A percentile compares a stretch with the other conserved stretches of the same genome.
Evolutionary conservation across 2,113 vertebrate genomes (phyloP).

Genomic region (Osmerus eperlanus): DNA sequence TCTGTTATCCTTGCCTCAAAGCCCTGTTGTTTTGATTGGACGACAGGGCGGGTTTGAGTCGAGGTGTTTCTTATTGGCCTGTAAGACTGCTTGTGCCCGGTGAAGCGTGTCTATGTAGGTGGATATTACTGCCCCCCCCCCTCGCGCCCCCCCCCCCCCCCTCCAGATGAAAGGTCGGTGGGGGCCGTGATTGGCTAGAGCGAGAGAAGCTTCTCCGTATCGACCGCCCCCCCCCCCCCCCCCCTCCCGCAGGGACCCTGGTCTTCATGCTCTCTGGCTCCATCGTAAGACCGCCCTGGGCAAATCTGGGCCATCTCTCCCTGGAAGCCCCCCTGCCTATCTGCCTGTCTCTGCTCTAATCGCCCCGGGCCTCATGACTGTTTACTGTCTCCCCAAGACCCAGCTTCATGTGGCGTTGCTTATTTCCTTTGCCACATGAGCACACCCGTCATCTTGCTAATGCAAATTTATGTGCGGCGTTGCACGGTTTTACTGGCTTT

Average conservation of each 20-base stretch:
- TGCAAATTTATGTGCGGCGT: constrained; percentile 31
- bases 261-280: constrained; percentile 47
- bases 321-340: constrained; percentile 30
- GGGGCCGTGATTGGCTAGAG: constrained; percentile 47
- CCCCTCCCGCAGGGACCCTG: not conserved
- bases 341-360: constrained; percentile 28
- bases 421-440: constrained; percentile 19
- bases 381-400: constrained; percentile 27
- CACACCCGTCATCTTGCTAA: constrained; percentile 11
- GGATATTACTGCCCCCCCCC: constrained; percentile 39
- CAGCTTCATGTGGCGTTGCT: constrained; percentile 1
- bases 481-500: constrained; percentile 6
- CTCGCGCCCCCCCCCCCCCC: constrained; percentile 27
- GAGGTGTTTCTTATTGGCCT: constrained; percentile 50
- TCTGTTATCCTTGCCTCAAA: constrained; percentile 29
- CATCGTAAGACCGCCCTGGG: constrained; percentile 42
- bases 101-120: constrained; percentile 47
- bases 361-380: constrained; percentile 25
- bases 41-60: constrained; percentile 27
- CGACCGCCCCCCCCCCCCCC: constrained; percentile 49
- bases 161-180: constrained; percentile 39
- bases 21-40: constrained; percentile 45
- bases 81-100: constrained; percentile 45
- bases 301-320: constrained; percentile 36
- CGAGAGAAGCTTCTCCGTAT: constrained; percentile 42